Evolutionary conservation across 1,140 invertebrate genomes (phyloP).

Genomic region (Drosophila teissieri): DNA sequence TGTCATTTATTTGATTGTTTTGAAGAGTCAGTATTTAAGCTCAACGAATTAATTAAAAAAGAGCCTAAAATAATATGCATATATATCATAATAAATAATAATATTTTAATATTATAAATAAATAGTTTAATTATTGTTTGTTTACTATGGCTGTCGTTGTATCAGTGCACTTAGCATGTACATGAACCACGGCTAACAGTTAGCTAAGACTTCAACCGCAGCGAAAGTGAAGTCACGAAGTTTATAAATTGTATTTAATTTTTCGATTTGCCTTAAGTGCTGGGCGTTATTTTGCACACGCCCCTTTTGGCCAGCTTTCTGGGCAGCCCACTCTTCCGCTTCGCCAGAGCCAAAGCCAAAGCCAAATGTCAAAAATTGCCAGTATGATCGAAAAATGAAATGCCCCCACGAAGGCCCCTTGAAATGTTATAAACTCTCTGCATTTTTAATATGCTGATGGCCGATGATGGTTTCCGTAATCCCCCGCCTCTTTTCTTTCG

Average conservation of each 20-base stretch:
- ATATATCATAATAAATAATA: too few relatives aligned
- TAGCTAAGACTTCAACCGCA: slow-evolving; percentile 11
- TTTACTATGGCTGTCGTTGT: too few relatives aligned
- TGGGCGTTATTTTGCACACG: slow-evolving; percentile 24
- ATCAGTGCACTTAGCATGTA: neutral
- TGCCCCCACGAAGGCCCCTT: neutral
- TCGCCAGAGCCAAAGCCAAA: slow-evolving; percentile 10
- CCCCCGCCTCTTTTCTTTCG: neutral
- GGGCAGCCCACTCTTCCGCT: slow-evolving; percentile 8
- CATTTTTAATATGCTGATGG: slow-evolving; percentile 32
- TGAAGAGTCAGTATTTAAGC: too few relatives aligned
- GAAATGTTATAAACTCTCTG: slow-evolving; percentile 20
- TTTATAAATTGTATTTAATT: slow-evolving; percentile 26
- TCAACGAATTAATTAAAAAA: too few relatives aligned
- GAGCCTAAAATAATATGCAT: too few relatives aligned
- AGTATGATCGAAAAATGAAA: slow-evolving; percentile 27
- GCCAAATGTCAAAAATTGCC: slow-evolving; percentile 20
- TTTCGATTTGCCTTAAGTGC: slow-evolving; percentile 41
- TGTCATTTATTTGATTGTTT: too few relatives aligned
- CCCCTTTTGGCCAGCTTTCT: slow-evolving; percentile 35
- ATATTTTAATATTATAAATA: too few relatives aligned
- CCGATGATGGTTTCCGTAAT: slow-evolving; percentile 31
- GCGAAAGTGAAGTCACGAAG: slow-evolving; percentile 30
- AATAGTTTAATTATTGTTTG: too few relatives aligned
- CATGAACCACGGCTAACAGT: neutral